Evolutionary conservation across 1,140 invertebrate species (phyloP).

Genomic region (Tribolium castaneum): DNA sequence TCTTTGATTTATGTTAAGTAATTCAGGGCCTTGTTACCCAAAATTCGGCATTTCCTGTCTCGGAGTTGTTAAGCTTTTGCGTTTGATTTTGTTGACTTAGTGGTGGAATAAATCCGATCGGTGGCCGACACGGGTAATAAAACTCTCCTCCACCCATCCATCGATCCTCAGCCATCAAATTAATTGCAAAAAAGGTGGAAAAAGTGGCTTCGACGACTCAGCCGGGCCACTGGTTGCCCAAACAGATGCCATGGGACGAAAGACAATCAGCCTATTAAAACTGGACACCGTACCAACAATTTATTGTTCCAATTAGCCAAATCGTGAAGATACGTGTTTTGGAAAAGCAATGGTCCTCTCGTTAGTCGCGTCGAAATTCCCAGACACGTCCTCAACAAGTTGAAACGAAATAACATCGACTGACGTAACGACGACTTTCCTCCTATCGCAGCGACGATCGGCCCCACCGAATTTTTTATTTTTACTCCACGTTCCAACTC

Average conservation of each 20-base stretch:
- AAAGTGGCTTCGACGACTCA: constrained; percentile 1
- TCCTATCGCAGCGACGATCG: constrained; percentile 3
- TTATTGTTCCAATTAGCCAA: constrained; percentile 66
- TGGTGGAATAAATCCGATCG: too few species aligned
- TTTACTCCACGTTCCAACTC: constrained; percentile 19
- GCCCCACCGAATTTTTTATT: background rate
- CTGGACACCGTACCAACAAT: constrained; percentile 64
- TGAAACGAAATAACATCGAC: background rate
- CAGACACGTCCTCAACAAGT: background rate
- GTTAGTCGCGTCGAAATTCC: constrained; percentile 38
- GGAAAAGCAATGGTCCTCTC: constrained; percentile 61
- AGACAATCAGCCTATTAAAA: constrained; percentile 66
- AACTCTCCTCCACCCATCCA: background rate
- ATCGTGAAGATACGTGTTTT: constrained; percentile 65
- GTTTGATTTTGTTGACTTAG: too few species aligned
- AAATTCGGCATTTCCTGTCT: too few species aligned
- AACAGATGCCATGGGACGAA: constrained; percentile 63
- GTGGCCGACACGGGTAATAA: background rate
- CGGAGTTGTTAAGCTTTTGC: too few species aligned
- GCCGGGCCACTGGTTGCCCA: constrained; percentile 57
- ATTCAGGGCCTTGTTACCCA: too few species aligned
- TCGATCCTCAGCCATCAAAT: background rate
- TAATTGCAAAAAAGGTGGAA: background rate
- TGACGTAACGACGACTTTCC: background rate
- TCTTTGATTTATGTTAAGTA: too few species aligned